Conservation (phyloP, 2,888 invertebrate genomes). For the Bombylius major region DNA sequence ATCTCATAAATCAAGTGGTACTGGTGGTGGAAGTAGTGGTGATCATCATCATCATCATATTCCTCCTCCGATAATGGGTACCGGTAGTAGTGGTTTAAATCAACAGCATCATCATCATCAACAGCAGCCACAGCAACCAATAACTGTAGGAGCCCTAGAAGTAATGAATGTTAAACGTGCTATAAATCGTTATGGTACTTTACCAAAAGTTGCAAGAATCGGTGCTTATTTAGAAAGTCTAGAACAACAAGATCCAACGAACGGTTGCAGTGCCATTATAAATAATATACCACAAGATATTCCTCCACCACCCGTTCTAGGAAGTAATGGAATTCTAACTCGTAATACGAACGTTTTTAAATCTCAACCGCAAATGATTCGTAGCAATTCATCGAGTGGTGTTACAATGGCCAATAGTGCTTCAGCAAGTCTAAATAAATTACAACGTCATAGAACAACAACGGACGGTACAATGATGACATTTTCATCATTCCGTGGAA, state of each 20-base stretch:
- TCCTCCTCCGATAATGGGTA: slow-evolving; percentile 16
- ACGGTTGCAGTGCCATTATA: slow-evolving; percentile 3
- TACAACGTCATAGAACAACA: slow-evolving; percentile 42
- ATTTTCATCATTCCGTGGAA: slow-evolving; percentile 42
- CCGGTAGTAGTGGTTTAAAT: slow-evolving; percentile 12
- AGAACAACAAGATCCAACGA: slow-evolving; percentile 53
- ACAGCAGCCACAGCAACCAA: slow-evolving; percentile 33
- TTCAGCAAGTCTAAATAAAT: slow-evolving; percentile 43
- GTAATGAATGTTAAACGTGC: slow-evolving; percentile 92
- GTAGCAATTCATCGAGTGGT: slow-evolving; percentile 79
- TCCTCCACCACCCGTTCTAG: slow-evolving; percentile 14
- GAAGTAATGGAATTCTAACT: slow-evolving; percentile 1
- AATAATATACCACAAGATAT: slow-evolving; percentile 14
- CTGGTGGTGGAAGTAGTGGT: slow-evolving; percentile 10
- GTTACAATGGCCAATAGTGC: slow-evolving; percentile 55
- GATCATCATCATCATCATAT: slow-evolving; percentile 14
- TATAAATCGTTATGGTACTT: slow-evolving; percentile 88
- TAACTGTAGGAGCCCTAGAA: slow-evolving; percentile 84
- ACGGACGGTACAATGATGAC: slow-evolving; percentile 39
- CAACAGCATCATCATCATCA: slow-evolving; percentile 20
- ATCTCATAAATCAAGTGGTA: slow-evolving; percentile 13
- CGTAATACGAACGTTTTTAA: slow-evolving; percentile 31
- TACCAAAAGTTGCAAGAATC: slow-evolving; percentile 92
- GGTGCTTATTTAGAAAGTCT: slow-evolving; percentile 93
- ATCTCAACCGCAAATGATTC: slow-evolving; percentile 70